Percentiles rank a stretch among this genome's conserved stretches.
Conservation (phyloP, 2,888 invertebrate species). For the Philhelius pedissequus region DNA sequence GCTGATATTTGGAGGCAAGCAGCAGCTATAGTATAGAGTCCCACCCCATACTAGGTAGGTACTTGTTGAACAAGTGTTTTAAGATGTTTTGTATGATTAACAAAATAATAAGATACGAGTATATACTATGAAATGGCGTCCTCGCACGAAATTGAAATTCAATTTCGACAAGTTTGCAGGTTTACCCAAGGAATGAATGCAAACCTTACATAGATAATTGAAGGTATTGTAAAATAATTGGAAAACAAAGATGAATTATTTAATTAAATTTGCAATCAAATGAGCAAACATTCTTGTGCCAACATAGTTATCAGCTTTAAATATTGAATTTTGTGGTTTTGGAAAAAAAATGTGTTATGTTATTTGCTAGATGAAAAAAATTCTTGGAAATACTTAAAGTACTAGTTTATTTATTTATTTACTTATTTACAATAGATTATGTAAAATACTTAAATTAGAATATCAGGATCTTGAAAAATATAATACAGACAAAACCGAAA, state of each 20-base stretch:
- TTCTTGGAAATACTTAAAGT: too few relatives aligned
- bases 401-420: too few relatives aligned
- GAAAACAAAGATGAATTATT: conserved; percentile 3
- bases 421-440: too few relatives aligned
- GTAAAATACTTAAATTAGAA: too few relatives aligned
- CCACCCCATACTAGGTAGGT: background rate
- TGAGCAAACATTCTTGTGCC: background rate
- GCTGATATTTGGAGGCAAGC: background rate
- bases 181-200: background rate
- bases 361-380: too few relatives aligned
- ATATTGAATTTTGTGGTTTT: too few relatives aligned
- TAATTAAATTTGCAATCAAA: conserved; percentile 5
- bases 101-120: background rate
- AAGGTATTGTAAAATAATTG: conserved; percentile 14
- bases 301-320: background rate
- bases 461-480: too few relatives aligned
- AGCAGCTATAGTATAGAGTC: background rate
- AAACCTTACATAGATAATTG: background rate
- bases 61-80: conserved; percentile 21
- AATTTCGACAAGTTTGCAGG: conserved; percentile 1
- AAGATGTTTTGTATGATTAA: conserved; percentile 4
- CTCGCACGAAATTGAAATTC: background rate
- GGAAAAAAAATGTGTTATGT: too few relatives aligned
- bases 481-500: too few relatives aligned
- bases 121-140: background rate